These are phyloP conservation scores for Eristalis intricaria DNA, from an alignment of 2,888 invertebrate genomes.

Conservation along the genomic window DNA sequence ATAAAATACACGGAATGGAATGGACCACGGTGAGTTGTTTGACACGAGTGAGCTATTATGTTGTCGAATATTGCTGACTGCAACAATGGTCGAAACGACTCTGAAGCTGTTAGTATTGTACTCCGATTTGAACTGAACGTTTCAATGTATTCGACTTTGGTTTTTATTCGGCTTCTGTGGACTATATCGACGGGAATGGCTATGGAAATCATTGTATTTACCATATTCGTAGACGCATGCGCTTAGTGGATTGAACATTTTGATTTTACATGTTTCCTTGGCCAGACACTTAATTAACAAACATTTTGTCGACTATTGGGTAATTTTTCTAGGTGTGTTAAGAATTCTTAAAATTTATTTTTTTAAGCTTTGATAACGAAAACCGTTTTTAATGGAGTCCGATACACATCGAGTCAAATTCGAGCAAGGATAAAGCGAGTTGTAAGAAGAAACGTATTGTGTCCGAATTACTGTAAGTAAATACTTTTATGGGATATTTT, in stretches of 20 bases:
- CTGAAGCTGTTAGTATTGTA: background rate
- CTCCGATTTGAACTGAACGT: background rate
- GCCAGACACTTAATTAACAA: background rate
- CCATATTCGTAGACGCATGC: background rate
- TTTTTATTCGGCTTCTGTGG: background rate
- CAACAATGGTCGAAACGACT: background rate
- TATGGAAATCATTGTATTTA: background rate
- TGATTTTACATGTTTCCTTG: background rate
- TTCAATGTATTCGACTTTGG: background rate
- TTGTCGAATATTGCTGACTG: background rate
- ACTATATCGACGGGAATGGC: background rate
- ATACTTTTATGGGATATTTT: no score
- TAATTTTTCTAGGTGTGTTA: background rate
- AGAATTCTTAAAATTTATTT: background rate
- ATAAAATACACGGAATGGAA: background rate
- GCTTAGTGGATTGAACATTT: background rate
- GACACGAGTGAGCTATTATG: background rate
- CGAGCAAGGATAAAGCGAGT: background rate
- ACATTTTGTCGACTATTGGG: background rate
- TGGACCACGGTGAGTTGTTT: slow-evolving; percentile 35
- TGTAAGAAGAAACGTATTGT: no score
- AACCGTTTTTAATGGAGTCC: background rate
- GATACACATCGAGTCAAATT: background rate
- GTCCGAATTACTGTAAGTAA: no score
- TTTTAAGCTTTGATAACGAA: background rate